Evolutionary conservation across 1,140 invertebrate species (phyloP).

Genomic region (Formica exsecta): DNA sequence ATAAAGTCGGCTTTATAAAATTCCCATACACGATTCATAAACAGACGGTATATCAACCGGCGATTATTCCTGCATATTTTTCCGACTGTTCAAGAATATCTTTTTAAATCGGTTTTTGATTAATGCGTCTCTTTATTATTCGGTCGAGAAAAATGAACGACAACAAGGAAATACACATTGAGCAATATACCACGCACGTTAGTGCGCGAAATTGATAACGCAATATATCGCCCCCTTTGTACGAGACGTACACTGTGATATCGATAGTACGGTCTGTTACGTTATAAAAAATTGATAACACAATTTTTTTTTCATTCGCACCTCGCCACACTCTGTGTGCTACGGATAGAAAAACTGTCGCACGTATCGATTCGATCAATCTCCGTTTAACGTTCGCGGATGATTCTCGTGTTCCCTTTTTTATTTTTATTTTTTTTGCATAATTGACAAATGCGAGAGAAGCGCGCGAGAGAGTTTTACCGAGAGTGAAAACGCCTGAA

Average conservation of each 20-base stretch:
- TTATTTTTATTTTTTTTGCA: not conserved
- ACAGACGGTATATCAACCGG: not conserved
- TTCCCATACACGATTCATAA: not conserved
- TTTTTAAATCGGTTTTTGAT: not conserved
- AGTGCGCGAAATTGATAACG: conserved; percentile 42
- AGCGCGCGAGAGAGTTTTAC: not conserved
- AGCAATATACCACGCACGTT: not conserved
- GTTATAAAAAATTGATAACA: conserved; percentile 52
- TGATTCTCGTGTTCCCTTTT: conserved; percentile 7
- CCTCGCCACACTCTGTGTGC: not conserved
- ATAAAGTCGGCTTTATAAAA: not conserved
- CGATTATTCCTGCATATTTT: not conserved
- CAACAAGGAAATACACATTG: not conserved
- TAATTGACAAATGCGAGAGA: conserved; percentile 17
- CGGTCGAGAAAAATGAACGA: not conserved
- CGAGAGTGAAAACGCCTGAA: not conserved
- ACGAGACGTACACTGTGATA: conserved; percentile 12
- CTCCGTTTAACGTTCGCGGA: conserved; percentile 19
- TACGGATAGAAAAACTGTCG: conserved; percentile 11
- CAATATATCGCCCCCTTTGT: not conserved
- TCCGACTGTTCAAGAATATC: not conserved
- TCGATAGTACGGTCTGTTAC: not conserved
- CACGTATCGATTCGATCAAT: conserved; percentile 23
- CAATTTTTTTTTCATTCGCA: conserved; percentile 12
- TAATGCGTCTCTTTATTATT: not conserved